phyloP scores from a whole-genome alignment of 2,888 invertebrate species.

The Nomada fabriciana region DNA sequence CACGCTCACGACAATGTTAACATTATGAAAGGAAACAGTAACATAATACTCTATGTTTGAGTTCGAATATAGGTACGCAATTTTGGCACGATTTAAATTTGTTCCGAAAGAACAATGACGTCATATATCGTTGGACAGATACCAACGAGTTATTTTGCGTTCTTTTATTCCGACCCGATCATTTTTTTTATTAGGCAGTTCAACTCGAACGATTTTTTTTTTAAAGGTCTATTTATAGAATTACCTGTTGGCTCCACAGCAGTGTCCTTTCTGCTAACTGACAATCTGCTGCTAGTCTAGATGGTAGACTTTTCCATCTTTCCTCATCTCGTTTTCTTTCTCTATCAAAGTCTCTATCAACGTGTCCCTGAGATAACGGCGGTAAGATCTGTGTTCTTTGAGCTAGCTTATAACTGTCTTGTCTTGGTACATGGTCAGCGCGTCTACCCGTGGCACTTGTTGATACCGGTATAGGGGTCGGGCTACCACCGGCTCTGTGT shows the following conservation, averaged over 20 bases:
- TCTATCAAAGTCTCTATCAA: constrained; percentile 76
- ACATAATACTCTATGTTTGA: constrained; percentile 51
- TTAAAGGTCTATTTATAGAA: constrained; percentile 70
- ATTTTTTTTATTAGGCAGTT: constrained; percentile 44
- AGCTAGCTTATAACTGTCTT: constrained; percentile 95
- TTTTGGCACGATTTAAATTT: constrained; percentile 50
- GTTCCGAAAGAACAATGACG: constrained; percentile 52
- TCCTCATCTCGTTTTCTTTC: constrained; percentile 81
- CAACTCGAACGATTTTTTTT: constrained; percentile 45
- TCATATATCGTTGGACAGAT: constrained; percentile 47
- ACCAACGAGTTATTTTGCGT: constrained; percentile 53
- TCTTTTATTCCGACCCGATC: constrained; percentile 46
- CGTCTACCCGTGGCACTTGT: constrained; percentile 61
- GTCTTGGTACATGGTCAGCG: constrained; percentile 91
- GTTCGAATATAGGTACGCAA: constrained; percentile 47
- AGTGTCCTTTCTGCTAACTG: constrained; percentile 81
- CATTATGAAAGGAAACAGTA: constrained; percentile 57
- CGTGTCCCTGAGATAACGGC: constrained; percentile 87
- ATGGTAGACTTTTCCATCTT: constrained; percentile 82
- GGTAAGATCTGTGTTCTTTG: constrained; percentile 93
- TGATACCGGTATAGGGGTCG: constrained; percentile 75
- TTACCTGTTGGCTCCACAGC: constrained; percentile 83
- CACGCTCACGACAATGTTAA: constrained; percentile 65
- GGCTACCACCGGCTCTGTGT: constrained; percentile 78
- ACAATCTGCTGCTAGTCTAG: constrained; percentile 81